Conservation (phyloP, 2,113 vertebrate species). For the Cinclus cinclus region DNA sequence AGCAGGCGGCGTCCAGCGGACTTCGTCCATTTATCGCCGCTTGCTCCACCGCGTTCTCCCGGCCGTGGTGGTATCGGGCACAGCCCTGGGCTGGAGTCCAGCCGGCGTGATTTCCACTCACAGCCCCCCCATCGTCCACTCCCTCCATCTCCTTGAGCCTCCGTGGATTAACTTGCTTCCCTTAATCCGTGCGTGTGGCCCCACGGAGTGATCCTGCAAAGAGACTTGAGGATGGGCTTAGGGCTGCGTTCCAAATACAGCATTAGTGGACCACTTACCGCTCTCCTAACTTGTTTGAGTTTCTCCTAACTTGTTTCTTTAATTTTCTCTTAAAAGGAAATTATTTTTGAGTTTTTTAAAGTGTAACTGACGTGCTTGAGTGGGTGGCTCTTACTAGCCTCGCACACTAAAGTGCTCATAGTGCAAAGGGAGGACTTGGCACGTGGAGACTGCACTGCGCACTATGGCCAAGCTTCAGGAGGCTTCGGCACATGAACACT, state of each 20-base stretch:
- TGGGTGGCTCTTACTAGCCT: not conserved
- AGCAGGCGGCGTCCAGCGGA: not conserved
- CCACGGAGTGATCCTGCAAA: not conserved
- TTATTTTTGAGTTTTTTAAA: too few species aligned
- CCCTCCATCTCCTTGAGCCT: not conserved
- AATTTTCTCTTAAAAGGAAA: too few species aligned
- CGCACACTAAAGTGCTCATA: fast-evolving
- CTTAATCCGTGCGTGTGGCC: not conserved
- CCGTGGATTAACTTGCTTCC: not conserved
- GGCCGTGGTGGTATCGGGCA: not conserved
- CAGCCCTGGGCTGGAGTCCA: not conserved
- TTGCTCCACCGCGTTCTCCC: not conserved
- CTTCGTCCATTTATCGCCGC: too few species aligned
- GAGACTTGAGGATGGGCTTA: not conserved
- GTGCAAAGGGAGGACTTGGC: not conserved
- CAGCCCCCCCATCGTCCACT: fast-evolving
- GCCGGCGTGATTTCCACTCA: not conserved
- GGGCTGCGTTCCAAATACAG: not conserved
- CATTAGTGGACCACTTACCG: not conserved
- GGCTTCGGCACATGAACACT: not conserved
- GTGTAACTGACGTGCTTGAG: not conserved
- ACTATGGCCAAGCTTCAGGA: not conserved
- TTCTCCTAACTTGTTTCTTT: too few species aligned
- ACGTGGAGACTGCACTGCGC: fast-evolving
- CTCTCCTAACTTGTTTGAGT: not conserved